phyloP scores from a whole-genome alignment of 2,113 vertebrate species.

The Caretta caretta region DNA sequence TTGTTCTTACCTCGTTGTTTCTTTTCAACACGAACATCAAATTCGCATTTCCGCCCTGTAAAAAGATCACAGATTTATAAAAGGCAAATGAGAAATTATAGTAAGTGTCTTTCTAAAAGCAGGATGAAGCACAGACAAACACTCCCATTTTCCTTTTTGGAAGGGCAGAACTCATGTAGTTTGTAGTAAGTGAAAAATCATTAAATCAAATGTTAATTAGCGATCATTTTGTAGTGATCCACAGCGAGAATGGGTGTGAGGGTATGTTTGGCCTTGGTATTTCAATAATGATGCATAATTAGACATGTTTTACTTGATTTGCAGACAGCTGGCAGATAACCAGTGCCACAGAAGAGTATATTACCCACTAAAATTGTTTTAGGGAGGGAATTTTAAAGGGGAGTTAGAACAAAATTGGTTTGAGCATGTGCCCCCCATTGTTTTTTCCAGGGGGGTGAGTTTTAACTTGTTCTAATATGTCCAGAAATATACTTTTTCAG shows the following conservation, averaged over 20 bases:
- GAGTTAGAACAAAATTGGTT: not conserved
- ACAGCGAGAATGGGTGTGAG: constrained; percentile 28
- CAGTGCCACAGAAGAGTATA: not conserved
- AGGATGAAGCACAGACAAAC: not conserved
- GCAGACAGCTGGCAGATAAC: constrained; percentile 50
- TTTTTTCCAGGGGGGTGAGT: not conserved
- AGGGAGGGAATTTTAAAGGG: not conserved
- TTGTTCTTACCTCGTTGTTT: constrained; percentile 92
- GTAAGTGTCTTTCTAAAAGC: not conserved
- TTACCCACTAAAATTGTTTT: not conserved
- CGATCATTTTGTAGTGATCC: constrained; percentile 1
- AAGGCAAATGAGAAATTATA: constrained; percentile 53
- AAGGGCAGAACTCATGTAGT: not conserved
- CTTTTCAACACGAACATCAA: constrained; percentile 91
- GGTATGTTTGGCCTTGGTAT: constrained; percentile 7
- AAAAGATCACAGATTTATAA: constrained; percentile 65
- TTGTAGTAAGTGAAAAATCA: constrained; percentile 21
- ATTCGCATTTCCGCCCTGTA: constrained; percentile 91
- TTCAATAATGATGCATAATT: constrained; percentile 28
- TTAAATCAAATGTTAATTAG: constrained; percentile 23
- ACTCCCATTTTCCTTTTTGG: not conserved
- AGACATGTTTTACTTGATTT: constrained; percentile 32
- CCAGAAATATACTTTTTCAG: constrained; percentile 2
- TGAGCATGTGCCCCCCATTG: not conserved
- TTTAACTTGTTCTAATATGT: not conserved